These are phyloP conservation scores for Pionites leucogaster DNA, from an alignment of 2,113 vertebrate species.

Conservation along the genomic window DNA sequence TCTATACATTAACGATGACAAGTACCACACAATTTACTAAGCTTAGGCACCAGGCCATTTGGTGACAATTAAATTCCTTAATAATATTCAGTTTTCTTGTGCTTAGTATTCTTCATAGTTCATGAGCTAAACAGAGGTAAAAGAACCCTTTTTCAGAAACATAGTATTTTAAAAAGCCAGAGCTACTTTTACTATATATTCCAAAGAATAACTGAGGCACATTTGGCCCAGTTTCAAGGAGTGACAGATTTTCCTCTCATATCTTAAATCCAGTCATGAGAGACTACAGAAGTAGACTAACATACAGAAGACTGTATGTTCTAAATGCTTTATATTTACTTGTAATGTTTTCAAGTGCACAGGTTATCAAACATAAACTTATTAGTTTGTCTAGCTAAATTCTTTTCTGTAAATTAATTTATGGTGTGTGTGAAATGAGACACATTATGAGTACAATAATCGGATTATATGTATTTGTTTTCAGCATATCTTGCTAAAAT, in stretches of 20 bases:
- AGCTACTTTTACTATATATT: background rate
- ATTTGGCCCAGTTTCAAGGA: background rate
- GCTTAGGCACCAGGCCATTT: background rate
- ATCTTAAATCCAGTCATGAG: background rate
- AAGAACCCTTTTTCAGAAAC: background rate
- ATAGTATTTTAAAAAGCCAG: background rate
- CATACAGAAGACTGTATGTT: background rate
- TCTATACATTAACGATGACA: background rate
- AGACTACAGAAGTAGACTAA: background rate
- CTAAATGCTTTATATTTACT: background rate
- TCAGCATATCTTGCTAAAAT: background rate
- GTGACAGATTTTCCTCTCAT: background rate
- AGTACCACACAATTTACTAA: background rate
- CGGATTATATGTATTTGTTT: background rate
- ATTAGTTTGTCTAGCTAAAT: background rate
- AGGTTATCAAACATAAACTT: background rate
- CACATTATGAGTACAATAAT: background rate
- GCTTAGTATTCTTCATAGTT: background rate
- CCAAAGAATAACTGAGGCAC: background rate
- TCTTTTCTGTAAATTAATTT: background rate
- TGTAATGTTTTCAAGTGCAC: background rate
- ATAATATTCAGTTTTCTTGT: background rate
- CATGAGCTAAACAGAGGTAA: background rate
- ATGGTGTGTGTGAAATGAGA: background rate
- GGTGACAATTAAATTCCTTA: background rate